Conservation (phyloP, 1,140 invertebrate genomes). For the Nylanderia fulva region DNA sequence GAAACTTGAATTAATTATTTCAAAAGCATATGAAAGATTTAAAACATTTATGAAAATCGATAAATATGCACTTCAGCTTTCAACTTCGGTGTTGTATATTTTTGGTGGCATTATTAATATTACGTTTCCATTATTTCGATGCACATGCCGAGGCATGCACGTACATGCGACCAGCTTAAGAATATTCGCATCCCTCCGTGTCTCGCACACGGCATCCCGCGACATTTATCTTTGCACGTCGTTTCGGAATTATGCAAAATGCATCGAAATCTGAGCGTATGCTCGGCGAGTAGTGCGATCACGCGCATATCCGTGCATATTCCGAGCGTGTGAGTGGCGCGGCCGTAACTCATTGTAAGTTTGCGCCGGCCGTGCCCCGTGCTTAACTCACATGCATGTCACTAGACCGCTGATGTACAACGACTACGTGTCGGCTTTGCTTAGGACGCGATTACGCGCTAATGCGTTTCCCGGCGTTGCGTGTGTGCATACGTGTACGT, state of each 20-base stretch:
- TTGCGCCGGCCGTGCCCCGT: conserved; percentile 27
- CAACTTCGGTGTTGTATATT: no score
- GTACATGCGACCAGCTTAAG: conserved; percentile 3
- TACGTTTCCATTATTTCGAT: neutral
- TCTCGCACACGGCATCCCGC: neutral
- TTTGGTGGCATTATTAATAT: neutral
- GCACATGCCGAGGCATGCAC: neutral
- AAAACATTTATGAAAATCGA: no score
- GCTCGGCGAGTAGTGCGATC: conserved; percentile 28
- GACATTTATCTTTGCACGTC: conserved; percentile 40
- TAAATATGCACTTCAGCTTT: no score
- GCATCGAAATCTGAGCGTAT: conserved; percentile 54
- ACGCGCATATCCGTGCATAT: conserved; percentile 13
- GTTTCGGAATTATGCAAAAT: conserved; percentile 70
- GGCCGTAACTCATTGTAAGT: conserved; percentile 44
- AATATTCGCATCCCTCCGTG: neutral
- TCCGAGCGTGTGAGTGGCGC: conserved; percentile 38
- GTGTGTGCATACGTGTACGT: neutral
- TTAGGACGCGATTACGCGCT: conserved; percentile 57
- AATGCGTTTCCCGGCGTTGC: conserved; percentile 40
- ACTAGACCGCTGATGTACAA: conserved; percentile 45
- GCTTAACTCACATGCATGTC: conserved; percentile 49
- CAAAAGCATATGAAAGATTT: neutral
- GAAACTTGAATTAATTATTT: neutral
- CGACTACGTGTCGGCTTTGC: conserved; percentile 49